Evolutionary conservation across 2,113 vertebrate species (phyloP).

Genomic region (Silurus asotus): DNA sequence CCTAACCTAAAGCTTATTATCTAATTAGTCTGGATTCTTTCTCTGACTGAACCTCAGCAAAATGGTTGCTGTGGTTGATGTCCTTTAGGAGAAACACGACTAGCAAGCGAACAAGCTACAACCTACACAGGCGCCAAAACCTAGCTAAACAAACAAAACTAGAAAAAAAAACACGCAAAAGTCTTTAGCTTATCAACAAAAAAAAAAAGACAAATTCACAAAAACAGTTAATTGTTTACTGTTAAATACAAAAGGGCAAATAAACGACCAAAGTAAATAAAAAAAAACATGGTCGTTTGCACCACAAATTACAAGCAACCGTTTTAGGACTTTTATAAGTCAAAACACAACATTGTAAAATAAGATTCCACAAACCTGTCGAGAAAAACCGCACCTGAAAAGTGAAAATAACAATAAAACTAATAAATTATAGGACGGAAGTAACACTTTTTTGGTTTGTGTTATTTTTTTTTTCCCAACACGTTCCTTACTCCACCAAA

Average conservation of each 20-base stretch:
- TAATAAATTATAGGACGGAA: too few relatives aligned
- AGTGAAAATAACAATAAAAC: background rate
- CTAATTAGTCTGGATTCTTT: too few relatives aligned
- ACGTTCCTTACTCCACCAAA: too few relatives aligned
- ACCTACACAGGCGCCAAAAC: background rate
- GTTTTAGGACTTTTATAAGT: too few relatives aligned
- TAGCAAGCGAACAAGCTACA: background rate
- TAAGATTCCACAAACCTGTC: background rate
- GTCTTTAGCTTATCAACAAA: background rate
- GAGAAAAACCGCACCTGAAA: accelerated
- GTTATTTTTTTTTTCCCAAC: too few relatives aligned
- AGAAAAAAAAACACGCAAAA: background rate
- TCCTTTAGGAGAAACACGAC: background rate
- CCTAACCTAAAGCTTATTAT: too few relatives aligned
- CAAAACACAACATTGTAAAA: background rate
- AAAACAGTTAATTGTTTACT: too few relatives aligned
- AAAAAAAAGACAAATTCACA: background rate
- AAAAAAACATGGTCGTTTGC: background rate
- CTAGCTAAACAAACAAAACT: background rate
- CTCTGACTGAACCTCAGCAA: too few relatives aligned
- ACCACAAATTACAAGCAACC: too few relatives aligned
- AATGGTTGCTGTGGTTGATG: too few relatives aligned
- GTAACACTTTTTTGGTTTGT: too few relatives aligned
- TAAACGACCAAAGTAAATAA: background rate
- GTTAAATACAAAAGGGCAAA: background rate